Conservation (phyloP, 2,113 vertebrate genomes). For the Trogon melanurus region DNA sequence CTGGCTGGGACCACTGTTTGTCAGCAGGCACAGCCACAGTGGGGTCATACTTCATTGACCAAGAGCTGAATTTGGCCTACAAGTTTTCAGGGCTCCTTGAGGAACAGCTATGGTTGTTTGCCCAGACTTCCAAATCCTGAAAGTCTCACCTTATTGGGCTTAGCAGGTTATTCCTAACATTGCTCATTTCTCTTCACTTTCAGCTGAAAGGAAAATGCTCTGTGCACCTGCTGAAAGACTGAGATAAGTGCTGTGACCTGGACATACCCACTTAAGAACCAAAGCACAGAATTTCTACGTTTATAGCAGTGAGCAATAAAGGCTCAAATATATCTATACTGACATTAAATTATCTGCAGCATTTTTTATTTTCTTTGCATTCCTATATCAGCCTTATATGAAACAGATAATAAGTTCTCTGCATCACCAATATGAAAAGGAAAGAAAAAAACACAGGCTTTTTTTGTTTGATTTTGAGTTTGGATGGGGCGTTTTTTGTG, state of each 20-base stretch:
- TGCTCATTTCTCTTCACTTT: neutral
- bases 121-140: neutral
- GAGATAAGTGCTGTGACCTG: neutral
- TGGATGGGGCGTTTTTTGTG: neutral
- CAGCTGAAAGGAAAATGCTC: neutral
- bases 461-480: neutral
- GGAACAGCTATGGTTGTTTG: neutral
- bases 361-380: neutral
- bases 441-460: neutral
- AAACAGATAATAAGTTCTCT: neutral
- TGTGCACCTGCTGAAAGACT: neutral
- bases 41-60: neutral
- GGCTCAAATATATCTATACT: neutral
- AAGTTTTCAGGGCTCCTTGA: neutral
- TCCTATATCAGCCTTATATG: neutral
- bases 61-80: neutral
- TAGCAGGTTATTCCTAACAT: neutral
- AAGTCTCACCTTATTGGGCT: neutral
- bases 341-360: neutral
- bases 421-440: neutral
- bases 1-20: neutral
- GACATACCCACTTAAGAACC: neutral
- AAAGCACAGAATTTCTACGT: neutral
- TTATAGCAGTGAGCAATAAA: neutral
- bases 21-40: neutral